Evolutionary conservation across 2,113 vertebrate species (phyloP).

Genomic region (Jacana jacana): DNA sequence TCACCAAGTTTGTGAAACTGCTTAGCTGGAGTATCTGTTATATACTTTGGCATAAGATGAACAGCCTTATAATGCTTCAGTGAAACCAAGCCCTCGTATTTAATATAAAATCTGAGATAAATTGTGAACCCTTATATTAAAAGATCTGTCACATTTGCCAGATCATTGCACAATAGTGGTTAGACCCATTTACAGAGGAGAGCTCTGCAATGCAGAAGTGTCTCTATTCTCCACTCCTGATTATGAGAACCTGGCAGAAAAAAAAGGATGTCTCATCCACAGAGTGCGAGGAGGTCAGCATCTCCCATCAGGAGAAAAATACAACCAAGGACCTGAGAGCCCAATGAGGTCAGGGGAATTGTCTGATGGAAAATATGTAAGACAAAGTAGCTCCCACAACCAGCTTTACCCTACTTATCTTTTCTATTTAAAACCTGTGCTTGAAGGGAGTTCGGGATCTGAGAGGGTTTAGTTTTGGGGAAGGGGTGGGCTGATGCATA

Average conservation of each 20-base stretch:
- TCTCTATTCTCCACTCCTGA: neutral
- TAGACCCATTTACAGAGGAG: neutral
- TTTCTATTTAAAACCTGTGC: slow-evolving; percentile 47
- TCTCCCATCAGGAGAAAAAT: neutral
- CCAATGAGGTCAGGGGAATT: neutral
- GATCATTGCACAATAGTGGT: neutral
- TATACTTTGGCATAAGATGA: neutral
- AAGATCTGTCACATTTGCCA: neutral
- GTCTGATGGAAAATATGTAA: slow-evolving; percentile 8
- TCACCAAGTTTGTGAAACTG: neutral
- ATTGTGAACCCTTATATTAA: neutral
- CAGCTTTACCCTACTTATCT: slow-evolving; percentile 54
- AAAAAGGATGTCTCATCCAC: neutral
- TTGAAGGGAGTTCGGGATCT: neutral
- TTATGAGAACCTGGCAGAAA: neutral
- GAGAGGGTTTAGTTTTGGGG: neutral
- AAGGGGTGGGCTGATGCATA: neutral
- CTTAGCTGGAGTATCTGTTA: neutral
- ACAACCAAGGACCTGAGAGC: neutral
- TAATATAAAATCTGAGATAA: neutral
- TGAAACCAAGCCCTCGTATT: neutral
- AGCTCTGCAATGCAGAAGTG: neutral
- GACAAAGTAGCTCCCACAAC: slow-evolving; percentile 31
- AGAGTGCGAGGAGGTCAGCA: neutral
- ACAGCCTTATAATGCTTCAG: neutral